Evolutionary conservation across 2,797 vertebrate species (phyloP).

Genomic region (Chrosomus eos): DNA sequence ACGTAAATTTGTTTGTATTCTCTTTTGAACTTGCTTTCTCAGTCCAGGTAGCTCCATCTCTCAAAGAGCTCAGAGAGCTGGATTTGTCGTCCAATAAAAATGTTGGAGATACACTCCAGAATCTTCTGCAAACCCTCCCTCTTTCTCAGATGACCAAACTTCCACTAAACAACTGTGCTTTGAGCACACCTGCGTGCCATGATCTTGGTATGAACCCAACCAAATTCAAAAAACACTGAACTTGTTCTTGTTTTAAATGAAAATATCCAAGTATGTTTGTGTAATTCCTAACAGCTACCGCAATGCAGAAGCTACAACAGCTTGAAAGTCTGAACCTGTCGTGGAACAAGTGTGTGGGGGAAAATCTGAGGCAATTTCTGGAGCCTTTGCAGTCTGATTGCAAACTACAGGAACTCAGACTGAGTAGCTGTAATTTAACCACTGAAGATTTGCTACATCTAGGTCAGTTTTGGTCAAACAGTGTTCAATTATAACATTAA

Average conservation of each 20-base stretch:
- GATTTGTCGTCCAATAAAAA: constrained; percentile 87
- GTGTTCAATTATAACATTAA: background rate
- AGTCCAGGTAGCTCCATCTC: constrained; percentile 86
- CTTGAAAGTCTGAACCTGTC: constrained; percentile 85
- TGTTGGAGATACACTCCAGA: constrained; percentile 73
- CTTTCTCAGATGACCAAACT: constrained; percentile 79
- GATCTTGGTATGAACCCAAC: constrained; percentile 78
- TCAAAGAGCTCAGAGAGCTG: constrained; percentile 80
- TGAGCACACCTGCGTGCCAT: constrained; percentile 76
- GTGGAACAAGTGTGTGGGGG: constrained; percentile 90
- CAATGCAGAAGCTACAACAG: constrained; percentile 74
- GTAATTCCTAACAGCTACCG: constrained; percentile 75
- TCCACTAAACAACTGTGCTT: constrained; percentile 79
- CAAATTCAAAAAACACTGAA: background rate
- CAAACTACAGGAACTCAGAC: constrained; percentile 79
- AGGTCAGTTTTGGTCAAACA: constrained; percentile 70
- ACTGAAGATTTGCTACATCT: constrained; percentile 81
- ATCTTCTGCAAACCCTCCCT: constrained; percentile 81
- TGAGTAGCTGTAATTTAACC: constrained; percentile 89
- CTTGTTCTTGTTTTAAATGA: background rate
- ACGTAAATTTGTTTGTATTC: background rate
- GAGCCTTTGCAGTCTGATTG: constrained; percentile 76
- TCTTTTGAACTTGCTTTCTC: constrained; percentile 14
- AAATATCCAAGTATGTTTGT: constrained; percentile 15
- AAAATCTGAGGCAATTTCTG: constrained; percentile 81